Base-by-base conservation (phyloP, 2,113 vertebrate genomes). In the Dromaius novaehollandiae region DNA sequence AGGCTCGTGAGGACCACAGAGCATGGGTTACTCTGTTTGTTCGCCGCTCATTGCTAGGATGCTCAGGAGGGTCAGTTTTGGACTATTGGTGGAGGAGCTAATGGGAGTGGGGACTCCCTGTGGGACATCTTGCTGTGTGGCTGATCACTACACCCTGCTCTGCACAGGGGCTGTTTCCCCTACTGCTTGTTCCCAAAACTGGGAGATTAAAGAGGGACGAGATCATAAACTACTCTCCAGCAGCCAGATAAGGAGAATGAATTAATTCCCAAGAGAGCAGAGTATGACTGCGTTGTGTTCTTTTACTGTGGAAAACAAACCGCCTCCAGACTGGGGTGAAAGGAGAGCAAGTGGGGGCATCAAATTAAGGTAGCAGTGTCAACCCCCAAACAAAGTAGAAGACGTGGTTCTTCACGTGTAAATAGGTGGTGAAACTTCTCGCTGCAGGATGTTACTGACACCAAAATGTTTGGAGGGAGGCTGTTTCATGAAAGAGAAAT, bases 131-230 rank as follows among this genome's bases (percentile, higher is more conserved):
- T 30, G 21, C 68, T n/a, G 30, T 22, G 46, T 8, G 36, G 25
- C 68, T 48, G 22, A 22, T 46, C 32, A 4, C 73, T 20, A 30
- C 1, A 2, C 21, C 40, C 55, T 30, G 58, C 40, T 24, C 73
- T 2, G 3, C 36, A 50, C 2, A 4, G n/a, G 13, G 36, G 64
- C 2, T 0, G 50, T 42, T 77, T 21, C 9, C 11, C 30, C 24
- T 61, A 42, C 22, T 26, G 17, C 28, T 74, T 32, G 3, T 46
- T 38, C 1, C 1, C 61, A 71, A 66, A 86, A 76, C 34, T 2
- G 1, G 44, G 74, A 81, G 55, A 82, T 64, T 61, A 46, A 40
- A 22, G 70, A 44, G 13, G 11, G 8, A 79, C 70, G 28, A 28
- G n/a, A 66, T 5, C 66, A 36, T 1, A 3, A 28, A 56, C 16